Base-by-base conservation (phyloP, 1,140 invertebrate genomes). In the Trichonephila clavipes region DNA sequence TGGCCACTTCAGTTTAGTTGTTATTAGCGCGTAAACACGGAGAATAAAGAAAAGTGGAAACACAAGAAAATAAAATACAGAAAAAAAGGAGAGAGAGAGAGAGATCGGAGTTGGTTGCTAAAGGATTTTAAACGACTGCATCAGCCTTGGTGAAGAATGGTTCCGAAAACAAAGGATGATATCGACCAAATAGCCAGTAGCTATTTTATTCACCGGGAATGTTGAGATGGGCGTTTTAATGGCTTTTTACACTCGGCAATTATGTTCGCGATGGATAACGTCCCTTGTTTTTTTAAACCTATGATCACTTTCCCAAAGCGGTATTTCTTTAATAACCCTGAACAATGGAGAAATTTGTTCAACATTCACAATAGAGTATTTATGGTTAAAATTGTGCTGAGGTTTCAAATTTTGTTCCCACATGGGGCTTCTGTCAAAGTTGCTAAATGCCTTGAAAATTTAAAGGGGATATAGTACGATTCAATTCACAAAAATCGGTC, bases 121-220 rank as follows among this genome's bases (percentile, higher is more conserved):
- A 77, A 77, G 72, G 18, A 28, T 19, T 34, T 77, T 77, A 77
- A 77, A 77, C 28, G 72, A 40, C 28, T 28, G 28, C 14, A 18
- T 34, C 34, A 77, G 72, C 72, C 28, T 77, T 77, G 72, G 28
- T 40, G 72, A 77, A 77, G 72, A 77, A 77, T 40, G 72, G 72
- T 77, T 77, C 34, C 14, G 28, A 77, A 77, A 77, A 77, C 72
- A 77, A 77, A 34, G 34, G 72, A 77, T 34, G 72, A 77, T 77
- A 28, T 40, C 72, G 10, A 40, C 10, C 28, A 34, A 40, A 77
- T 40, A 77, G 72, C 72, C 72, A 18, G 72, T 34, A 77, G 72
- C 72, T 40, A 77, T 77, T 77, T 77, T 40, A 77, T 77, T 40
- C 72, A 77, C 72, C 72, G 18, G 28, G 24, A 77, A 77, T 77